These are phyloP conservation scores for Linurgus olivaceus DNA, from an alignment of 2,797 vertebrate species.

Conservation along the genomic window DNA sequence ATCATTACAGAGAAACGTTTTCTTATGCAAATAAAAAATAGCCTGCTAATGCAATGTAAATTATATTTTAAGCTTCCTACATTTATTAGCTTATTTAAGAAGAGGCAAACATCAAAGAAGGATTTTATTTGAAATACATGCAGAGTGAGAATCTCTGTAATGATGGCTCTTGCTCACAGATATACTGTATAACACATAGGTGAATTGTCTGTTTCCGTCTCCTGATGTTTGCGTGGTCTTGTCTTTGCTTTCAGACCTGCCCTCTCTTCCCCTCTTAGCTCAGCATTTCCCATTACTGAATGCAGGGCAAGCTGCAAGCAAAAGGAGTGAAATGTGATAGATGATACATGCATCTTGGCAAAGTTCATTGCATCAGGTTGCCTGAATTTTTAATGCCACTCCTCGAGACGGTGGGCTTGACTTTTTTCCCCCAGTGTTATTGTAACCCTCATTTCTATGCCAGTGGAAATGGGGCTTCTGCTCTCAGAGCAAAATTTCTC, in stretches of 20 bases:
- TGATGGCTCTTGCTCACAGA: background rate
- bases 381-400: constrained; percentile 4
- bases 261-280: background rate
- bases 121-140: background rate
- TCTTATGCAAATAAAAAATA: constrained; percentile 3
- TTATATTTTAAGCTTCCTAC: background rate
- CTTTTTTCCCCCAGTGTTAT: background rate
- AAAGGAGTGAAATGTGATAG: background rate
- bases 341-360: background rate
- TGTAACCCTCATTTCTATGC: constrained; percentile 10
- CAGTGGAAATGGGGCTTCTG: background rate
- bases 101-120: constrained; percentile 3
- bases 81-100: constrained; percentile 49
- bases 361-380: constrained; percentile 14
- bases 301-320: background rate
- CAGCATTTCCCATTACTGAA: background rate
- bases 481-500: constrained; percentile 4
- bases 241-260: background rate
- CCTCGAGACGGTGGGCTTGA: background rate
- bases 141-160: background rate
- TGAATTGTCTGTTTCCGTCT: background rate
- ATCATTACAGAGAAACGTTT: constrained; percentile 43
- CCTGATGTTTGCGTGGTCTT: background rate
- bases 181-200: background rate
- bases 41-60: constrained; percentile 15